A percentile compares a stretch with the other conserved stretches of the same genome.
These are phyloP conservation scores for Oikopleura vanhoeffeni DNA, from an alignment of 23 tunicate species.

Conservation along the genomic window DNA sequence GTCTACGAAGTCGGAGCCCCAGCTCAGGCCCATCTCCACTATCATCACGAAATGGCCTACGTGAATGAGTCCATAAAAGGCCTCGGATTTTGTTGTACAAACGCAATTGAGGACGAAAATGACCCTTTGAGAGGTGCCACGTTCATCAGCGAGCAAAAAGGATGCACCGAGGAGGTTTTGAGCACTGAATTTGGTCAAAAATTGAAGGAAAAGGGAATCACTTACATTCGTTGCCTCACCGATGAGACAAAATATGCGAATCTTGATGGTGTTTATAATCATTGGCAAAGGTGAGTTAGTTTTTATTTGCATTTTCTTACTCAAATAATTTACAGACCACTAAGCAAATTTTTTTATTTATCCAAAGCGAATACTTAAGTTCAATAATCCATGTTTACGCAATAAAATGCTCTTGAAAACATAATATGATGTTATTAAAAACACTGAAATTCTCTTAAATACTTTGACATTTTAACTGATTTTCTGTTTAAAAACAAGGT, in stretches of 20 bases:
- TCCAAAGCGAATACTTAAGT: too few species aligned
- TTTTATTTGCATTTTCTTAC: too few species aligned
- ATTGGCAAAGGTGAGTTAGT: background rate
- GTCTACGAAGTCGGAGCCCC: background rate
- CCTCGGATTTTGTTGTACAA: background rate
- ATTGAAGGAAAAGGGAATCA: background rate
- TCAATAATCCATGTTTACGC: too few species aligned
- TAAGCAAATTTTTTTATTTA: too few species aligned
- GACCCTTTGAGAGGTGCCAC: background rate
- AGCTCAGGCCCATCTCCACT: too few species aligned
- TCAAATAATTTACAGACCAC: too few species aligned
- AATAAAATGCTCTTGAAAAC: too few species aligned
- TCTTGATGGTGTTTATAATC: background rate
- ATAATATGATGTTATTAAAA: too few species aligned
- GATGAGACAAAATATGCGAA: background rate
- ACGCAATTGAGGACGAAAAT: background rate
- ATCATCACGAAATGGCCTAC: conserved; percentile 13
- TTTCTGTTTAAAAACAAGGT: too few species aligned
- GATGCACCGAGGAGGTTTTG: background rate
- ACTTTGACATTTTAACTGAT: too few species aligned
- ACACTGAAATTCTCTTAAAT: too few species aligned
- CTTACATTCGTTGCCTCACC: background rate
- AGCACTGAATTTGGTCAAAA: background rate
- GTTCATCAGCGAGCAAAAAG: background rate
- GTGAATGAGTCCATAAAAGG: background rate